Conservation (phyloP, 2,797 vertebrate genomes). For the Melanotaenia parkinsoni region DNA sequence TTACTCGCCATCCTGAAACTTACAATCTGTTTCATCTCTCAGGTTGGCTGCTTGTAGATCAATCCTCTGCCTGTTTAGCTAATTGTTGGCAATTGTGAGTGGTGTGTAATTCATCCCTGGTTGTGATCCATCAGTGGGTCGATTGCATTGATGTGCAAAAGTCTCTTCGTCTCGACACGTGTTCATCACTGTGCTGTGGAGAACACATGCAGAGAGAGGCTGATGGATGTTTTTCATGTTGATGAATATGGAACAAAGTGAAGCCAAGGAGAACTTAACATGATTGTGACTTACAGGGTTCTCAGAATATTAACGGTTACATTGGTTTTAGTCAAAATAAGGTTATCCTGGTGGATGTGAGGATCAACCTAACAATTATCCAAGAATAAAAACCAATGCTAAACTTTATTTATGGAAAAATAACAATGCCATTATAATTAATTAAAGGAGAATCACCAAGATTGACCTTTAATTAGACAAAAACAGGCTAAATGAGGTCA, state of each 20-base stretch:
- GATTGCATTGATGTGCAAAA: conserved; percentile 55
- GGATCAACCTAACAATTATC: not conserved
- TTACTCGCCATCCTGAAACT: not conserved
- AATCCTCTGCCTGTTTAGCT: conserved; percentile 68
- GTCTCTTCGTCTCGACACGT: conserved; percentile 48
- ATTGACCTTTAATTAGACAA: not conserved
- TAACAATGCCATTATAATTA: not conserved
- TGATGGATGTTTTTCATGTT: conserved; percentile 28
- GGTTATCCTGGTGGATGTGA: accelerated
- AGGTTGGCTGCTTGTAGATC: conserved; percentile 49
- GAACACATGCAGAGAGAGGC: conserved; percentile 27
- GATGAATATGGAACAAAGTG: conserved; percentile 33
- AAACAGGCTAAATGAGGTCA: not conserved
- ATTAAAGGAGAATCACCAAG: not conserved
- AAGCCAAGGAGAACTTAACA: not conserved
- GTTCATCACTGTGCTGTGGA: conserved; percentile 51
- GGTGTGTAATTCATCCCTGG: conserved; percentile 57
- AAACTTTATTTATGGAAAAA: not conserved
- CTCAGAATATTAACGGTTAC: not conserved
- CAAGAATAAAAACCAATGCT: not conserved
- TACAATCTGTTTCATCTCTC: not conserved
- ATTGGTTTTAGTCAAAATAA: not conserved
- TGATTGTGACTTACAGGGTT: not conserved
- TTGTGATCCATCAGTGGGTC: conserved; percentile 68
- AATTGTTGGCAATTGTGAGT: conserved; percentile 71